phyloP scores from a whole-genome alignment of 2,797 vertebrate species.

The Falco novaeseelandiae region DNA sequence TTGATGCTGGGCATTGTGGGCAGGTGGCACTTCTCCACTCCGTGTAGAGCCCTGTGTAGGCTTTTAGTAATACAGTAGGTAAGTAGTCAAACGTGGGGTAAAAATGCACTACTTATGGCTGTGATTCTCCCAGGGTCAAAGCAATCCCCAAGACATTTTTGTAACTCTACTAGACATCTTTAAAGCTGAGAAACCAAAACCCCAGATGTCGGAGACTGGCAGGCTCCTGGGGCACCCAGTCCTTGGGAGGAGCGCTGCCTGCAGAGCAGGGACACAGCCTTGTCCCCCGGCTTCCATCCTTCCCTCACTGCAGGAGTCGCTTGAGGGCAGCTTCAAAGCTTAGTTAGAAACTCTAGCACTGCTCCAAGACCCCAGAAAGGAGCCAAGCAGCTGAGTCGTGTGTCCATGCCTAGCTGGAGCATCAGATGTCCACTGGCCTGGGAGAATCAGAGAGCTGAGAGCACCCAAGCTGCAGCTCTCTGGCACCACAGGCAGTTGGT shows the following conservation, averaged over 20 bases:
- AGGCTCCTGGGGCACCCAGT: not conserved
- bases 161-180: not conserved
- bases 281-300: not conserved
- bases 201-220: not conserved
- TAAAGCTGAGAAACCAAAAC: not conserved
- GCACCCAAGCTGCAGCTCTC: not conserved
- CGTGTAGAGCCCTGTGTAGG: not conserved
- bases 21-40: not conserved
- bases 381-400: not conserved
- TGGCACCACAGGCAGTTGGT: fast-evolving
- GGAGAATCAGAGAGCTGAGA: not conserved
- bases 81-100: not conserved
- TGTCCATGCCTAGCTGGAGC: not conserved
- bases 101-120: not conserved
- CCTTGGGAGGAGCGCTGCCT: not conserved
- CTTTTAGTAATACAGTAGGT: not conserved
- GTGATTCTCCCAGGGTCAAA: not conserved
- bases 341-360: not conserved
- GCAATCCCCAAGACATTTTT: not conserved
- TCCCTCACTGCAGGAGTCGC: not conserved
- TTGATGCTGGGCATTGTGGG: not conserved
- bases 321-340: not conserved
- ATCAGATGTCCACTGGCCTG: not conserved
- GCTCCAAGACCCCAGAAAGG: not conserved
- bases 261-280: not conserved